These are phyloP conservation scores for Rhinoptilus africanus DNA, from an alignment of 2,113 vertebrate genomes.

Conservation along the genomic window DNA sequence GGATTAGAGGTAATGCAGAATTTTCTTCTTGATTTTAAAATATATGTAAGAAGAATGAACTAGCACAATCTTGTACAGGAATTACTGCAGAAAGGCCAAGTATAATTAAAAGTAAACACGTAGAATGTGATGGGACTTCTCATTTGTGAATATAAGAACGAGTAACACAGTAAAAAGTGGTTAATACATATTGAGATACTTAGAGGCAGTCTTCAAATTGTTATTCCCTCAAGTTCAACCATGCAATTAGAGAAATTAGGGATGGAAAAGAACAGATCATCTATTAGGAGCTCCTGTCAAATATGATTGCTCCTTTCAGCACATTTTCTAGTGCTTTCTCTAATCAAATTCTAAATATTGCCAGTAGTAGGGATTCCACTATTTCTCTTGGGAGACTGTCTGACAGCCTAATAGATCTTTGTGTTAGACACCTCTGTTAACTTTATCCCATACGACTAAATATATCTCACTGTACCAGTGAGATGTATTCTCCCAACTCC, in stretches of 20 bases:
- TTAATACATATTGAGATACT: not conserved
- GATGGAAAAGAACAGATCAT: not conserved
- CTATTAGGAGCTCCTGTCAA: not conserved
- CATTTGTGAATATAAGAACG: not conserved
- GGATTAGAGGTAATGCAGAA: not conserved
- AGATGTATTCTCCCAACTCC: not conserved
- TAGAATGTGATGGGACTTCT: not conserved
- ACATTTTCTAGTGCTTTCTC: slow-evolving; percentile 21
- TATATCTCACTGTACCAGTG: not conserved
- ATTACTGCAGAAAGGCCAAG: slow-evolving; percentile 38
- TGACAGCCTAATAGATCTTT: slow-evolving; percentile 41
- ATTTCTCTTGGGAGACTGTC: slow-evolving; percentile 12
- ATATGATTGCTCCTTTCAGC: slow-evolving; percentile 1
- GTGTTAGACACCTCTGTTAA: slow-evolving; percentile 16
- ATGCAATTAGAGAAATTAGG: not conserved
- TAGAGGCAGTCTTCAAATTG: slow-evolving; percentile 28
- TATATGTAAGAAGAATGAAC: not conserved
- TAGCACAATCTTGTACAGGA: slow-evolving; percentile 1
- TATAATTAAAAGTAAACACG: slow-evolving; percentile 25
- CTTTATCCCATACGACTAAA: not conserved
- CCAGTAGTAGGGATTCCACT: not conserved
- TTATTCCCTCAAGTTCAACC: slow-evolving; percentile 35
- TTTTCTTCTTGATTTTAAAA: slow-evolving; percentile 35
- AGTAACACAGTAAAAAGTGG: not conserved
- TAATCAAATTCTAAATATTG: slow-evolving; percentile 43